Evolutionary conservation across 2,888 invertebrate species (phyloP).

Genomic region (Drosophila acutilabella): DNA sequence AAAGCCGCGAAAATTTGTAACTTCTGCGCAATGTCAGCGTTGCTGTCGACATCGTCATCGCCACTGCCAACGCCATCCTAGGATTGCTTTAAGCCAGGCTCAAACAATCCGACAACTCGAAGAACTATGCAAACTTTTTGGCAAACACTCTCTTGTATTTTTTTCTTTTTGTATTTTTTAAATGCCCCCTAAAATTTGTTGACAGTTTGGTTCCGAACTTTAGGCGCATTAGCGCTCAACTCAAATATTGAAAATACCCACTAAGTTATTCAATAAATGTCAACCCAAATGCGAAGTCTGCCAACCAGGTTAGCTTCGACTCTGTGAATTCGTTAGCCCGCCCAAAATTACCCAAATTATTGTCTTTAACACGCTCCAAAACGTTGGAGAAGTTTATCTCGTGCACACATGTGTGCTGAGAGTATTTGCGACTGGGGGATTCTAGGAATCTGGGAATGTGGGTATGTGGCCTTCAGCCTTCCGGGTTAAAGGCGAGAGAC

Average conservation of each 20-base stretch:
- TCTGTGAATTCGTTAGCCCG: constrained; percentile 34
- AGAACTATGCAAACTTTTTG: constrained; percentile 61
- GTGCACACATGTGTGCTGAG: constrained; percentile 1
- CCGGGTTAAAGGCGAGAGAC: constrained; percentile 19
- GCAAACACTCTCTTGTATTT: constrained; percentile 47
- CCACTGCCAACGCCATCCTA: constrained; percentile 5
- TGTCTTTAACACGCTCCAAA: constrained; percentile 61
- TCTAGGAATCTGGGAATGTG: constrained; percentile 7
- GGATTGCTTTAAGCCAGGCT: constrained; percentile 48
- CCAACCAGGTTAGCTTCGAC: constrained; percentile 53
- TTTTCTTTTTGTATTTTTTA: constrained; percentile 47
- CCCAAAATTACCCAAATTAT: constrained; percentile 72
- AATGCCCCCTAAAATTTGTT: constrained; percentile 59
- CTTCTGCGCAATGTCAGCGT: constrained; percentile 71
- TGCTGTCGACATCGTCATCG: constrained; percentile 49
- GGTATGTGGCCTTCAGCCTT: constrained; percentile 25
- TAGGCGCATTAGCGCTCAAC: constrained; percentile 63
- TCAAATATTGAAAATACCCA: constrained; percentile 74
- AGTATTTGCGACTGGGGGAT: background rate
- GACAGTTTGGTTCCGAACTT: constrained; percentile 73
- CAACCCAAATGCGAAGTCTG: constrained; percentile 46
- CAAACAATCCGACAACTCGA: constrained; percentile 65
- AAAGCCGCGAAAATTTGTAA: constrained; percentile 67
- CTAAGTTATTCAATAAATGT: constrained; percentile 80
- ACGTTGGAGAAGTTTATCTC: background rate